A percentile compares a stretch with the other conserved stretches of the same genome.
Conservation (phyloP, 2,888 invertebrate genomes). For the Scaptomyza polygonia region DNA sequence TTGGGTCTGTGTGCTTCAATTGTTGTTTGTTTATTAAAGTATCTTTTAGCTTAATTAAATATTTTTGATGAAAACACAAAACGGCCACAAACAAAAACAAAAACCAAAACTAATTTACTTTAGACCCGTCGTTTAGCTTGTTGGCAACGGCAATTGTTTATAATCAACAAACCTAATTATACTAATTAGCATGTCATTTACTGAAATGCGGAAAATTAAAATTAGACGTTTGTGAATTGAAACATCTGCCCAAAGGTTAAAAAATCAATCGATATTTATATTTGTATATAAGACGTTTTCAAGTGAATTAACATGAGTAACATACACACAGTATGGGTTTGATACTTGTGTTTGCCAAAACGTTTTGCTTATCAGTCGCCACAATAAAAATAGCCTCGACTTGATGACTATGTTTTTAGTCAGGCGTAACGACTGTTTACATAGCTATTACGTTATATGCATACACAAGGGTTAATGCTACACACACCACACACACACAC, state of each 20-base stretch:
- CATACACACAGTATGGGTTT: slow-evolving; percentile 1
- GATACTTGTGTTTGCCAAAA: not conserved
- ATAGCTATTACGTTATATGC: not conserved
- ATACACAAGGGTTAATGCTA: slow-evolving; percentile 35
- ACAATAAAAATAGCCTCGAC: slow-evolving; percentile 19
- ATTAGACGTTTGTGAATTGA: slow-evolving; percentile 26
- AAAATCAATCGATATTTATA: too few relatives aligned
- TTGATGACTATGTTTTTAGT: slow-evolving; percentile 26
- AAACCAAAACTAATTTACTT: slow-evolving; percentile 18
- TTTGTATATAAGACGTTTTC: too few relatives aligned
- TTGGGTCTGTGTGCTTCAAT: slow-evolving; percentile 2
- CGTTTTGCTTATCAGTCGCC: slow-evolving; percentile 26
- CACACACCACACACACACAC: too few relatives aligned
- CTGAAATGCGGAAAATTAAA: slow-evolving; percentile 19
- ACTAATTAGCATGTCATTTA: slow-evolving; percentile 38
- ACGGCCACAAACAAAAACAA: slow-evolving; percentile 12
- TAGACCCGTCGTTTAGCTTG: not conserved
- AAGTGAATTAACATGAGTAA: not conserved
- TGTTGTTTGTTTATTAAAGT: slow-evolving; percentile 16
- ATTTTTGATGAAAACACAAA: slow-evolving; percentile 42
- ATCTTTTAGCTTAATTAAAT: slow-evolving; percentile 67
- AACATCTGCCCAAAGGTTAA: slow-evolving; percentile 29
- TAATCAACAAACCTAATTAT: slow-evolving; percentile 3
- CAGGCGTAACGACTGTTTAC: not conserved
- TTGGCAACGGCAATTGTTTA: slow-evolving; percentile 10